Base-by-base conservation (phyloP, 2,797 vertebrate species). In the Acanthiza pusilla region DNA sequence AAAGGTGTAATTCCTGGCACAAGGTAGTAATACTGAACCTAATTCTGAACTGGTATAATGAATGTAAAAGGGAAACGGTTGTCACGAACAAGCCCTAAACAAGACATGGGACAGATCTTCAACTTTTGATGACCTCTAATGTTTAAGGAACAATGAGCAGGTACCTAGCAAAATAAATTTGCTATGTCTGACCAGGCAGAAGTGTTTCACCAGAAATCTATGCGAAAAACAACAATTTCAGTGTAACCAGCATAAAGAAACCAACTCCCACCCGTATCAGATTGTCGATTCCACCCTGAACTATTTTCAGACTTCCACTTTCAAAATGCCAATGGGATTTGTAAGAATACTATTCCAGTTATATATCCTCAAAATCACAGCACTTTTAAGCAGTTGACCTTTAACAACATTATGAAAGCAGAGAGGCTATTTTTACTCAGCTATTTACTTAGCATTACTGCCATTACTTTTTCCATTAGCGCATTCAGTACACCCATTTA, bases 391-490 rank as follows among this genome's bases (percentile, higher is more conserved):
- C 54, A 83, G 75, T 1, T 91, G 87, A 94, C 91, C 83, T 97
- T 94, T 95, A 94, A 86, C 63, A 92, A 78, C 79, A 87, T 66
- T 68, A 54, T 57, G 61, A 88, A 95, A 96, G 79, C 76, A 86
- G 72, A 91, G 53, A 85, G 38, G 58, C 74, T 97, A 88, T 94
- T 89, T 96, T 95, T 89, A 89, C 34, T 83, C 67, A 80, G 40
- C 78, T 83, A 53, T 95, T 92, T 70, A 84, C 87, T 68, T 71
- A 83, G 40, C 58, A 84, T 93, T 90, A 89, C 62, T 89, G 77
- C 72, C 63, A 85, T 86, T 94, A 79, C 54, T 94, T 91, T 95
- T 94, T 96, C 93, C 93, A 85, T 94, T 94, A 94, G 63, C 3
- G n/a, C 68, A 93, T 67, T 81, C 61, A 88, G 32, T 32, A 86